These are phyloP conservation scores for Microcebus ravelobensis DNA, from an alignment of 2,113 vertebrate species.

Conservation along the genomic window DNA sequence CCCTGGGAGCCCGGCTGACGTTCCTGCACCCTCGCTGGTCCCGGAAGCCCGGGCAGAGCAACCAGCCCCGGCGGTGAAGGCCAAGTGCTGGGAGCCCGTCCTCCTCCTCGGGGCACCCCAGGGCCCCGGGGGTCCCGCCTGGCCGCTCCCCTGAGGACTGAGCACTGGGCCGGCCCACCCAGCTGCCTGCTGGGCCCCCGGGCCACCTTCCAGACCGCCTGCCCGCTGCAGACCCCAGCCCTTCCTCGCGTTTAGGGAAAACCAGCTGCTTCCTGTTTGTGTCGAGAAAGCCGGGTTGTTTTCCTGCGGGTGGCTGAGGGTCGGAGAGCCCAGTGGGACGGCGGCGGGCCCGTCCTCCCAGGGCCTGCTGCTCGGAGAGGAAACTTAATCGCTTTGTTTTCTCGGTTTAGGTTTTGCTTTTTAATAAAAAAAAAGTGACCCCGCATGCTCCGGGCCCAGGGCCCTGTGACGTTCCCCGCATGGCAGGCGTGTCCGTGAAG, in stretches of 20 bases:
- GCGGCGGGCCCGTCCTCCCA: background rate
- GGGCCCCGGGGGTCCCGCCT: background rate
- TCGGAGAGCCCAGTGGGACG: background rate
- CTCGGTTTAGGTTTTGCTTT: slow-evolving; percentile 71
- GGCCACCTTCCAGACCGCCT: accelerated
- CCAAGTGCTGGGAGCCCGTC: accelerated
- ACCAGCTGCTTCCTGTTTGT: slow-evolving; percentile 36
- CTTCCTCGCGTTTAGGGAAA: background rate
- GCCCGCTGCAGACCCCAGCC: background rate
- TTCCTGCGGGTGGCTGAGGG: background rate
- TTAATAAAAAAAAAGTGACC: slow-evolving; percentile 55
- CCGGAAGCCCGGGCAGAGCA: accelerated
- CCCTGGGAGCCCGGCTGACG: background rate
- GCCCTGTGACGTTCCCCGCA: background rate
- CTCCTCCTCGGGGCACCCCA: background rate
- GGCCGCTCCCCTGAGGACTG: accelerated
- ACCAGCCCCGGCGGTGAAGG: accelerated
- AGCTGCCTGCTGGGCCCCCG: background rate
- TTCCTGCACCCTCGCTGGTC: accelerated
- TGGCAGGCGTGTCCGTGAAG: background rate
- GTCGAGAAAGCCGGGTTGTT: background rate
- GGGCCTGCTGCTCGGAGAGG: slow-evolving; percentile 28
- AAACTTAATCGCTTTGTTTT: slow-evolving; percentile 72
- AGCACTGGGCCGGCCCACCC: background rate
- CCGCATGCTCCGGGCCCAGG: background rate